phyloP scores from a whole-genome alignment of 2,113 vertebrate genomes.

The Pionites leucogaster region DNA sequence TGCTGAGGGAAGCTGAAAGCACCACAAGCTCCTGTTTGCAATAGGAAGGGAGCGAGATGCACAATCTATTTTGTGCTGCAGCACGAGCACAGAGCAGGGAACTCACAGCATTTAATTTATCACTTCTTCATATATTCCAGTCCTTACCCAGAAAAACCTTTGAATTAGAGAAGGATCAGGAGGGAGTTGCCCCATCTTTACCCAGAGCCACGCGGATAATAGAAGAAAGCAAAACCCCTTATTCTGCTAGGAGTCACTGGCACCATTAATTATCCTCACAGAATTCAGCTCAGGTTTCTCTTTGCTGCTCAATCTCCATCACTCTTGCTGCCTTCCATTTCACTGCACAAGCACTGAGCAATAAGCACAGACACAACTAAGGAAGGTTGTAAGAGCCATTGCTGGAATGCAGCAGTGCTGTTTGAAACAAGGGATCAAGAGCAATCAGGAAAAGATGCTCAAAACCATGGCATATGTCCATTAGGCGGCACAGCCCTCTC shows the following conservation, averaged over 20 bases:
- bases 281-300: slow-evolving; percentile 70
- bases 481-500: background rate
- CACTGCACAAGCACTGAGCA: slow-evolving; percentile 41
- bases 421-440: background rate
- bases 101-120: slow-evolving; percentile 30
- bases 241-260: background rate
- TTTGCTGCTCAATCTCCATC: slow-evolving; percentile 54
- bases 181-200: slow-evolving; percentile 32
- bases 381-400: slow-evolving; percentile 53
- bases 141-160: slow-evolving; percentile 59
- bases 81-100: background rate
- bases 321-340: slow-evolving; percentile 54
- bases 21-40: background rate
- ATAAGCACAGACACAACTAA: slow-evolving; percentile 63
- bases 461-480: background rate
- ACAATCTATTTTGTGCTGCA: slow-evolving; percentile 46
- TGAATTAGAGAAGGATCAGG: slow-evolving; percentile 67
- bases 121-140: slow-evolving; percentile 30
- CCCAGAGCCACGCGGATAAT: background rate
- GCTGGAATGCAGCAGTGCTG: background rate
- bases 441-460: slow-evolving; percentile 20
- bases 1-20: background rate
- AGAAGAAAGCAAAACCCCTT: slow-evolving; percentile 49
- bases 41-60: background rate
- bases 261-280: slow-evolving; percentile 60